A percentile compares a stretch with the other conserved stretches of the same genome.
These are phyloP conservation scores for Bombylius discolor DNA, from an alignment of 2,888 invertebrate species.

Conservation along the genomic window DNA sequence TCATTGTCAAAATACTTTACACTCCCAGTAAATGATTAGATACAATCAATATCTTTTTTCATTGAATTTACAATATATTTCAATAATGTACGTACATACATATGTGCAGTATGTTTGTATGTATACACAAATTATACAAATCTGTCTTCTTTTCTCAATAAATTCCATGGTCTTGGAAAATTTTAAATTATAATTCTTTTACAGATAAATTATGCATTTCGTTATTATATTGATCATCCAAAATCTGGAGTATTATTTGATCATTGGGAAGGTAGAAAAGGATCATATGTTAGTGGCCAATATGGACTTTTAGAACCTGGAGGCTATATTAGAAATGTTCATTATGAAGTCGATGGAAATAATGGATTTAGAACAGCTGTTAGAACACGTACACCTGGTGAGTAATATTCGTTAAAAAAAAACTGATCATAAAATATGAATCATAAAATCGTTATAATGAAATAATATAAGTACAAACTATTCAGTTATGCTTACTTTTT, in stretches of 20 bases:
- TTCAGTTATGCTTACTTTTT: background rate
- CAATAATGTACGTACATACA: too few relatives aligned
- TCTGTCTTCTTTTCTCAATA: too few relatives aligned
- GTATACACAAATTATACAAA: too few relatives aligned
- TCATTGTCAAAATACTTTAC: too few relatives aligned
- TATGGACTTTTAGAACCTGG: conserved; percentile 28
- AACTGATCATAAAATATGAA: too few relatives aligned
- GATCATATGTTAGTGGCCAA: conserved; percentile 24
- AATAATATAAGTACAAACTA: background rate
- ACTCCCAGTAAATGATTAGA: too few relatives aligned
- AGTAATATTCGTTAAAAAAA: background rate
- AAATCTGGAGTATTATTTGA: conserved; percentile 25
- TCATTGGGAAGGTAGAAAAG: conserved; percentile 28
- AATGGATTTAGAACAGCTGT: conserved; percentile 26
- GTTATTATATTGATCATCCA: conserved; percentile 27
- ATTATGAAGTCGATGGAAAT: conserved; percentile 26
- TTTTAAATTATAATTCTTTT: background rate
- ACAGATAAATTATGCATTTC: conserved; percentile 26
- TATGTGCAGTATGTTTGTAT: too few relatives aligned
- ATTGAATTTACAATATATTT: too few relatives aligned
- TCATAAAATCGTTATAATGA: background rate
- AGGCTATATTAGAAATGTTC: conserved; percentile 28
- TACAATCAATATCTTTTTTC: too few relatives aligned
- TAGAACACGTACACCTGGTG: conserved; percentile 24
- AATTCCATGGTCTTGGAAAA: too few relatives aligned